Evolutionary conservation across 2,888 invertebrate species (phyloP).

Genomic region (Ochropleura plecta): DNA sequence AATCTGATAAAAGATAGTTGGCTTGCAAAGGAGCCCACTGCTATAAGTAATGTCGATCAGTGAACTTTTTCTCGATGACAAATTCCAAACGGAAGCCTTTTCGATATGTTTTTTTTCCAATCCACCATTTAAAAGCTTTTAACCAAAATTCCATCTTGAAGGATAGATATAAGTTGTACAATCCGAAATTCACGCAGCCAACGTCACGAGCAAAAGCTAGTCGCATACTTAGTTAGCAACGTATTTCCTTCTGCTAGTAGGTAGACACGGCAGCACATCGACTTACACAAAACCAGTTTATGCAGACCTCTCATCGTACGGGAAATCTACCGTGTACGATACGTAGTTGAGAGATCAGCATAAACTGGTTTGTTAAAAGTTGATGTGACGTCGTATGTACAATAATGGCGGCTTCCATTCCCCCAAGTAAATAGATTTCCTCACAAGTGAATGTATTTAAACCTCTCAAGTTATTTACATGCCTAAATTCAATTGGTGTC

Average conservation of each 20-base stretch:
- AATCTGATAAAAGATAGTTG: too few relatives aligned
- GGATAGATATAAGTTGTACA: background rate
- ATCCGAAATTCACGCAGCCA: background rate
- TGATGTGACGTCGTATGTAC: background rate
- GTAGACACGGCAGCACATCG: too few relatives aligned
- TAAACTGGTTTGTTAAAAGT: too few relatives aligned
- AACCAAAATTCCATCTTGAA: background rate
- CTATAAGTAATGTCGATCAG: too few relatives aligned
- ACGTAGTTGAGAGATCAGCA: too few relatives aligned
- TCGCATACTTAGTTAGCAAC: slow-evolving; percentile 2
- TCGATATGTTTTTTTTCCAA: too few relatives aligned
- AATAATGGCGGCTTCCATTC: slow-evolving; percentile 15
- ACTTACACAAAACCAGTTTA: too few relatives aligned
- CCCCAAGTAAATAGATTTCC: slow-evolving; percentile 18
- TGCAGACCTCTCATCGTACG: too few relatives aligned
- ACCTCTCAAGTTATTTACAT: slow-evolving; percentile 41
- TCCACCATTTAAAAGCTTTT: too few relatives aligned
- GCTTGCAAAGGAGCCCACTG: too few relatives aligned
- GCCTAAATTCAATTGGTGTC: slow-evolving; percentile 45
- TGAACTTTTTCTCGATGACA: background rate
- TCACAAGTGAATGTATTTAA: slow-evolving; percentile 30
- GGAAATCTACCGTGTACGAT: too few relatives aligned
- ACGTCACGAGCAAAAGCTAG: background rate
- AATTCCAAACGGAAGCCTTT: background rate
- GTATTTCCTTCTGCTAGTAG: slow-evolving; percentile 6